Percentiles rank a stretch among this genome's conserved stretches.
phyloP scores from a whole-genome alignment of 2,113 vertebrate species.

The Arvicanthis niloticus region DNA sequence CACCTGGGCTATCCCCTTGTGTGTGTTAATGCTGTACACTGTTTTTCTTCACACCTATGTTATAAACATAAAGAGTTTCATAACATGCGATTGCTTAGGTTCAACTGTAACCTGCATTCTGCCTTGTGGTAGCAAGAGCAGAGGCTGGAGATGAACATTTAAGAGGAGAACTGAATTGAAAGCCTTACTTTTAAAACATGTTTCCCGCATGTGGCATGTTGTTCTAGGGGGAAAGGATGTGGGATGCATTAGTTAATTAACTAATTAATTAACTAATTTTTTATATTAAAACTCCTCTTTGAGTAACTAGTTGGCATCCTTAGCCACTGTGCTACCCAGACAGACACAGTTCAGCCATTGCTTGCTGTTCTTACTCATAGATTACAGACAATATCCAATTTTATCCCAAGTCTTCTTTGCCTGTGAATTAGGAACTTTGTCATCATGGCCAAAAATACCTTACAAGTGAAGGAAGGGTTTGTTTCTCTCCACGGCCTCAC shows the following conservation, averaged over 20 bases:
- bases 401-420: not conserved
- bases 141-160: not conserved
- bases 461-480: not conserved
- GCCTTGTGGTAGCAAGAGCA: not conserved
- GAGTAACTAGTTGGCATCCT: not conserved
- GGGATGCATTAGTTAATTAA: not conserved
- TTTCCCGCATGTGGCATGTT: not conserved
- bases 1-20: not conserved
- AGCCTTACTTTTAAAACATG: not conserved
- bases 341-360: not conserved
- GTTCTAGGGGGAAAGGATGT: not conserved
- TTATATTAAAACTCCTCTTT: not conserved
- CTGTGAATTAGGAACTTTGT: not conserved
- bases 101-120: slow-evolving; percentile 2
- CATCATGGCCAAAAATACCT: not conserved
- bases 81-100: not conserved
- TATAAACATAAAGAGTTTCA: slow-evolving; percentile 26
- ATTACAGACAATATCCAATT: not conserved
- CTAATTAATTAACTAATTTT: not conserved
- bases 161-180: slow-evolving; percentile 19
- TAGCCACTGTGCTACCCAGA: not conserved
- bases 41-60: not conserved
- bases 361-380: not conserved
- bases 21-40: not conserved
- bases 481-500: not conserved